Base-by-base conservation (phyloP, 2,113 vertebrate species). In the Hydrolagus affinis region DNA sequence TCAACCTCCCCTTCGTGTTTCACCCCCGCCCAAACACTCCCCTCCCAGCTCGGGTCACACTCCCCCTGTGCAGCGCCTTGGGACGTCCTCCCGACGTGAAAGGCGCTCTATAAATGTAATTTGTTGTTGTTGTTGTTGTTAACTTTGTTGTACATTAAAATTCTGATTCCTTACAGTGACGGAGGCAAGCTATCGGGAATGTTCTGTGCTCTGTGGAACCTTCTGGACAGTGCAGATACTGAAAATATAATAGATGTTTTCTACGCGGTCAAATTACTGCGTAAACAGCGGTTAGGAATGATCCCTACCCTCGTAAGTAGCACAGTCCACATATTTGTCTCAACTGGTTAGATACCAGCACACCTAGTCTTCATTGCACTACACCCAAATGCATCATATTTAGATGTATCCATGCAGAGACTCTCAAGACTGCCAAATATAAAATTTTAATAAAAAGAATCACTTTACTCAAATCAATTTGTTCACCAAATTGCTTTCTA, bases 221-320 rank as follows among this genome's bases (percentile, higher is more conserved):
- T 98, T 66, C 86, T 99, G 89, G 96, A 98, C 89, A 94, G 95
- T 57, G 95, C 95, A n/a, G 92, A 95, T 85, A 93, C 85, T 0
- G 98, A 99, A 91, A 96, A 94, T 76, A 89, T 96, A 85, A 87
- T 98, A 60, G 97, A 99, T 86, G 91, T 99, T 88, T 98, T 99
- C 89, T 96, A 99, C 88, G 94, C 94, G 66, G 93, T 91, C 59
- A 99, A 98, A 91, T 89, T 92, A 72, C 90, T 98, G 60, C 96
- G 96, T 71, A 97, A 93, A 87, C 92, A 94, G 57, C 91, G 98
- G 70, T 90, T 93, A 32, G 93, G 91, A 86, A 91, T 98, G 92
- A 25, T 99, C 19, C 10, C 89, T 85, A 92, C 86, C 1, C 90
- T 93, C 87, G 98, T 99, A 91, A 95, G 96, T 94, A 86, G 56